Base-by-base conservation (phyloP, 2,797 vertebrate genomes). In the Acrossocheilus fasciatus region DNA sequence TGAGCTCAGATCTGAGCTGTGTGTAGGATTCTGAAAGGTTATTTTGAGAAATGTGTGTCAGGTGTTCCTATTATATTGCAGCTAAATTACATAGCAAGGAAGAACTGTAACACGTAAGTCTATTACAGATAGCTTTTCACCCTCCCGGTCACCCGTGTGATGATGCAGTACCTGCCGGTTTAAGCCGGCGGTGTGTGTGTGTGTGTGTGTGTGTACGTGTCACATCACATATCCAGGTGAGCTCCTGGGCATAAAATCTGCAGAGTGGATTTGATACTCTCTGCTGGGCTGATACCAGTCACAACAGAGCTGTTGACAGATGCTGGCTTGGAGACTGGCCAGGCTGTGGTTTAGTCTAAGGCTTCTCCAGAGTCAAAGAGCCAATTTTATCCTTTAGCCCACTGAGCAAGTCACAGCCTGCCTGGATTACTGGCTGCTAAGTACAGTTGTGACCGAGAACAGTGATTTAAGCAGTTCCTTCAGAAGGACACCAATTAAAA, bases 311-410 rank as follows among this genome's bases (percentile, higher is more conserved):
- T 87, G 90, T 50, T 66, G 92, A 90, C 88, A 92, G 94, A 93
- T 90, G 87, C 87, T 81, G 89, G 84, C 4, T 87, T 93, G 91
- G 92, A 93, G 72, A 70, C 75, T 88, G 88, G 91, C 91, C 92
- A 94, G 90, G 68, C 92, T 92, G 89, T 68, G 92, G 93, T 92
- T 69, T 87, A 91, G 90, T 92, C 91, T 94, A 92, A 91, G 91
- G 91, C 93, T 91, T 92, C 92, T 93, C 92, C 90, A 93, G 87
- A 95, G 94, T 94, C 92, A 90, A 41, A 84, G 88, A 89, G 88
- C 89, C 89, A 81, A 92, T 93, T 95, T 94, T 94, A 93, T 93
- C 91, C 90, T 90, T 83, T 72, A 43, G 82, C 87, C 89, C 87
- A 90, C 92, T 91, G 91, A 93, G 90, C 90, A 91, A 94, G 94